Conservation (phyloP, 1,140 invertebrate species). For the Calephelis nemesis region DNA sequence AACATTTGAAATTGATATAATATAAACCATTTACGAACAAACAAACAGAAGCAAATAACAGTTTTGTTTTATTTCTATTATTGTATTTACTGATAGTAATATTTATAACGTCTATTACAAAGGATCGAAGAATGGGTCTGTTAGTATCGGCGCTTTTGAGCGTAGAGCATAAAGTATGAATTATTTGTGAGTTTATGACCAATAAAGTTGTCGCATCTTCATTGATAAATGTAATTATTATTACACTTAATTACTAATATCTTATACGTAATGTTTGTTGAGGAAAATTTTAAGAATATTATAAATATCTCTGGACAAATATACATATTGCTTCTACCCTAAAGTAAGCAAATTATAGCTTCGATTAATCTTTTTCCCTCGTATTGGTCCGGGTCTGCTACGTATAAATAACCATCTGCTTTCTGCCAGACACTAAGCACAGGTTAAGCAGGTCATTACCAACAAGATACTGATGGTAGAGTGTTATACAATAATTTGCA, state of each 20-base stretch:
- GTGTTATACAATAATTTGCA: no score
- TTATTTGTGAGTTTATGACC: conserved; percentile 21
- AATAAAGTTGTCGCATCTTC: conserved; percentile 20
- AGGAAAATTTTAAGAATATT: background rate
- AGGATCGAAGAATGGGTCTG: background rate
- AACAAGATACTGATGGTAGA: no score
- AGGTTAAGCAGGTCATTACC: no score
- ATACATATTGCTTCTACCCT: no score
- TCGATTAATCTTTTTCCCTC: no score
- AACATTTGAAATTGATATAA: no score
- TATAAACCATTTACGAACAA: background rate
- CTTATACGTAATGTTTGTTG: background rate
- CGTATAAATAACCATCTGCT: no score
- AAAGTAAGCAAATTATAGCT: no score
- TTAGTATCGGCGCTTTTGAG: conserved; percentile 15
- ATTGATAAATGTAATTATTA: conserved; percentile 28
- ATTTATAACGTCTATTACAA: conserved; percentile 12
- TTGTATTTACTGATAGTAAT: background rate
- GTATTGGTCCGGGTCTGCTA: no score
- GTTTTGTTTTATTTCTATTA: no score
- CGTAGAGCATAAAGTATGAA: background rate
- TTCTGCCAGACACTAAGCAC: no score
- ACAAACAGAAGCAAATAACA: background rate
- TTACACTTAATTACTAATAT: background rate
- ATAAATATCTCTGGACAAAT: no score